Conservation (phyloP, 35 echinoderm and acorn worm species). For the Ophioderma brevispina region DNA sequence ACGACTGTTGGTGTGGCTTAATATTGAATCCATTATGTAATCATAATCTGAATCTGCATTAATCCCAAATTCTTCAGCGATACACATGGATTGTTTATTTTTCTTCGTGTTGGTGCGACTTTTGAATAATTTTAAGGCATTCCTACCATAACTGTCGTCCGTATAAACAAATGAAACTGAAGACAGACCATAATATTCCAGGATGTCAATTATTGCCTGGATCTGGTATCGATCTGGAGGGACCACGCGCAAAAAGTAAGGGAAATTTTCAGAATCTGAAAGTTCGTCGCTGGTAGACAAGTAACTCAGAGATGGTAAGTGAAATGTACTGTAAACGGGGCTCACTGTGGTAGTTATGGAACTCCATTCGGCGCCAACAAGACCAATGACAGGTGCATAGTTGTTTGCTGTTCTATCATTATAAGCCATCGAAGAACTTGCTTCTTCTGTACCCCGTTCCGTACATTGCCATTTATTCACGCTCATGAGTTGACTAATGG, state of each 20-base stretch:
- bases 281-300: slow-evolving; percentile 92
- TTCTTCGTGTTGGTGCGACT: not conserved
- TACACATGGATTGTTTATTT: slow-evolving; percentile 20
- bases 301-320: slow-evolving; percentile 86
- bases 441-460: not conserved
- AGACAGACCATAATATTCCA: slow-evolving; percentile 68
- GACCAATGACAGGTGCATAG: slow-evolving; percentile 44
- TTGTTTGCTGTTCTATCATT: not conserved
- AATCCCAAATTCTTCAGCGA: slow-evolving; percentile 30
- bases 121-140: slow-evolving; percentile 71
- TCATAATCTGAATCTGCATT: slow-evolving; percentile 3
- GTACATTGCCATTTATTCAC: slow-evolving; percentile 29
- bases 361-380: slow-evolving; percentile 88
- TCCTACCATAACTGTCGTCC: slow-evolving; percentile 90
- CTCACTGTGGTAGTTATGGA: slow-evolving; percentile 65
- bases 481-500: slow-evolving; percentile 71
- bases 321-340: slow-evolving; percentile 64
- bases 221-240: slow-evolving; percentile 82
- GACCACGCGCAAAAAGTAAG: slow-evolving; percentile 84
- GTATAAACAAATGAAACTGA: slow-evolving; percentile 90
- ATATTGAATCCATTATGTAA: slow-evolving; percentile 40
- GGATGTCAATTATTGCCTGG: slow-evolving; percentile 82
- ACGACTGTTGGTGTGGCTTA: slow-evolving; percentile 31
- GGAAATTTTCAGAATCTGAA: slow-evolving; percentile 71
- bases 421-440: too few species aligned